Base-by-base conservation (phyloP, 2,113 vertebrate species). In the Calyptommatus sinebrachiatus region DNA sequence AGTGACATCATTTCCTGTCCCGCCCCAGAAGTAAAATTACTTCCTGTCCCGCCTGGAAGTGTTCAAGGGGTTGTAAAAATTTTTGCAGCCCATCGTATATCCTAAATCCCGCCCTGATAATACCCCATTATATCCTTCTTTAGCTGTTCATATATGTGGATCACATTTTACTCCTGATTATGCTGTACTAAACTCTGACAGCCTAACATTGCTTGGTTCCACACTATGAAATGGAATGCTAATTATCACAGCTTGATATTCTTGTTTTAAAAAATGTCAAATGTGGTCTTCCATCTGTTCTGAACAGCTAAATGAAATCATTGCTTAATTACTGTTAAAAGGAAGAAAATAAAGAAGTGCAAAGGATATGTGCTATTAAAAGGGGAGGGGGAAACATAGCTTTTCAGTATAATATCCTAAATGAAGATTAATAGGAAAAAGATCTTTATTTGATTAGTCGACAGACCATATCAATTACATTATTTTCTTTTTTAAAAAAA, bases 211-310 rank as follows among this genome's bases (percentile, higher is more conserved):
- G 16, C 69, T 79, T 50, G 31, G 31, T 66, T 60, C 85, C 76
- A 66, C 84, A 67, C 2, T 69, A 22, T 69, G 1, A 73, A 76
- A 81, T 48, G 85, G 73, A 84, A 1, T 71, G 84, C 81, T 87
- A 48, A 76, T 72, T 46, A 72, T 24, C 41, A 79, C 22, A 57
- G 46, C 84, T 83, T 61, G 57, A 81, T 72, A 66, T 85, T 31
- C 26, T 70, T 46, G n/a, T 2, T 22, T 1, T 35, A 5, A 48
- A 41, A 81, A 60, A 46, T 18, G 26, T 31, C 67, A 7, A 21
- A 69, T 1, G 20, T 65, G 31, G 69, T 48, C 41, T 20, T 7
- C 31, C 8, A 24, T 35, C 82, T 57, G 61, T 62, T 76, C 57
- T 0, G 0, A 63, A 2, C 45, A 57, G 0, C 1, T 8, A 35